Percentiles rank a stretch among this genome's conserved stretches.
phyloP scores from a whole-genome alignment of 1,140 invertebrate species.

The Diachasma alloeum region DNA sequence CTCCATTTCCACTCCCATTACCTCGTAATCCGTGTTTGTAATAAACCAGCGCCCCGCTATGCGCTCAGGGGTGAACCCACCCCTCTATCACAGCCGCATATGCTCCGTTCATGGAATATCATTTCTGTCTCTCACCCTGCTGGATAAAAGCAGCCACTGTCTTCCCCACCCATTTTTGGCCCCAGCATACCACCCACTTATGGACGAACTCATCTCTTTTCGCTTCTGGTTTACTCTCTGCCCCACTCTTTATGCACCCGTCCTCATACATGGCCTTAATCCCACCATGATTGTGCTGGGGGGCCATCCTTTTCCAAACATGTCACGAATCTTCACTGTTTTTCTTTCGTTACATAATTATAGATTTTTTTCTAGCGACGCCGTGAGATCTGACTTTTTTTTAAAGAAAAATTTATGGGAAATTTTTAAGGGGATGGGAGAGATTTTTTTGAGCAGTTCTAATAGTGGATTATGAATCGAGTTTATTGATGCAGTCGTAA shows the following conservation, averaged over 20 bases:
- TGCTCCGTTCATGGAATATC: constrained; percentile 63
- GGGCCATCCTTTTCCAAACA: constrained; percentile 9
- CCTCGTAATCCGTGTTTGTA: constrained; percentile 65
- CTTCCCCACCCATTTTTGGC: neutral
- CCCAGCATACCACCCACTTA: neutral
- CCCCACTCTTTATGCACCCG: constrained; percentile 25
- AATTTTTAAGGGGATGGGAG: no score
- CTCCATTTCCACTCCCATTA: constrained; percentile 59
- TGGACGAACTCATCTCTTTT: constrained; percentile 16
- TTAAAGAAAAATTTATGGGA: no score
- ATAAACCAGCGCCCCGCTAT: constrained; percentile 62
- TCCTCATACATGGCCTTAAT: constrained; percentile 57
- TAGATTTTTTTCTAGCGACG: no score
- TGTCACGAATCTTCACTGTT: constrained; percentile 34
- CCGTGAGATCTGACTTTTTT: no score
- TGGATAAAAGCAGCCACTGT: neutral
- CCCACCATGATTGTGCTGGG: constrained; percentile 56
- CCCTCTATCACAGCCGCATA: constrained; percentile 57
- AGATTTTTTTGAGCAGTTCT: no score
- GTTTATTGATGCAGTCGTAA: no score
- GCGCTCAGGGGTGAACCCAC: constrained; percentile 14
- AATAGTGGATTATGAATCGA: no score
- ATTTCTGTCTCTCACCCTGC: constrained; percentile 59
- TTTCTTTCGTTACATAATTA: constrained; percentile 7
- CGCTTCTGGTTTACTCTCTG: constrained; percentile 20